Evolutionary conservation across 2,113 vertebrate species (phyloP), one percentile per base, ranked within the genome.

Genomic region (Hemiprocne comata): DNA sequence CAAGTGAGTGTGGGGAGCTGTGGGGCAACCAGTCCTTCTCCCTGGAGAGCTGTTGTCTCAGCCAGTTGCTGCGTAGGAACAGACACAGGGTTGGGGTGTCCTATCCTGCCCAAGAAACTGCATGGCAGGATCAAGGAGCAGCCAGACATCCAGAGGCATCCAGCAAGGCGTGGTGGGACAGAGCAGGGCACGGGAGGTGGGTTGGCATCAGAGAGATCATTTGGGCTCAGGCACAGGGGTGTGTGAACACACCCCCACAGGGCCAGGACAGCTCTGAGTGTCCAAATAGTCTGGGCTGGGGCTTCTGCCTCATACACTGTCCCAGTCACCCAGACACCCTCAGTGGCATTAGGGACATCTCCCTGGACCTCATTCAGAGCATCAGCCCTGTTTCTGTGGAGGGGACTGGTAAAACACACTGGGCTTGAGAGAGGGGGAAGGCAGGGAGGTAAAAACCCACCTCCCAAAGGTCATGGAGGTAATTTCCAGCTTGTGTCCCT

Each of bases 401-500:
- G 60, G 33, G 17, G 10, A 17, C 21, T 14, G 60, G 24, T n/a
- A 31, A n/a, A 53, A 40, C 4, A 3, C 21, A 3, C 24, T 12
- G 76, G 54, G 54, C 40, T 78, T 1, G 1, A 44, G 53, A 58
- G 13, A 1, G 29, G 62, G 69, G 78, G 73, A 51, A 84, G 48
- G n/a, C 53, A 57, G 40, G 70, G 66, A 79, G 42, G 36, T 70
- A 29, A 51, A 87, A 92, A 38, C 58, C 85, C 80, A 44, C 60
- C 80, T 66, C 13, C 51, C 6, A 82, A 93, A 97, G 94, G 96
- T 96, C 95, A 95, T 1, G 0, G 83, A 94, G 95, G 92, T 97
- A 92, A 97, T 97, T 96, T 96, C 88, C 91, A 95, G 90, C 92
- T 93, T 8, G 2, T 91, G 97, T 81, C 48, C 93, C 90, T 77